Evolutionary conservation across 92 coral and sea anemone genomes (phyloP).

Genomic region (Desmophyllum pertusum): DNA sequence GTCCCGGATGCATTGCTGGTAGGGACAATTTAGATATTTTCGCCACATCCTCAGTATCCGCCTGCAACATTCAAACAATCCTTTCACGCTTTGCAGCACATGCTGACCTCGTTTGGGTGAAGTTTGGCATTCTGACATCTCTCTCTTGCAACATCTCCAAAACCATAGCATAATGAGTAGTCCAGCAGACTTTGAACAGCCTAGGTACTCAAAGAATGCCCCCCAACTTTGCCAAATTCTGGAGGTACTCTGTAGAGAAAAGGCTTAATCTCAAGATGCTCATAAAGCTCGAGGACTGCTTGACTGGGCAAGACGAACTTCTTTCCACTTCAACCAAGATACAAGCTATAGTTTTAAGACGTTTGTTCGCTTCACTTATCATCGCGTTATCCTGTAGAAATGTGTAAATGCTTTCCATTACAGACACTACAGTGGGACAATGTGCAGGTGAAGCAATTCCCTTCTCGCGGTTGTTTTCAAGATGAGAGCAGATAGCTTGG

Average conservation of each 20-base stretch:
- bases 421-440: not conserved
- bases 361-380: not conserved
- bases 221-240: conserved; percentile 33
- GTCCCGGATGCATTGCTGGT: conserved; percentile 17
- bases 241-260: conserved; percentile 58
- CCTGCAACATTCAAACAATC: conserved; percentile 40
- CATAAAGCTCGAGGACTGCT: conserved; percentile 41
- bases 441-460: not conserved
- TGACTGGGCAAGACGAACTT: conserved; percentile 49
- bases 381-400: not conserved
- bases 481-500: conserved; percentile 49
- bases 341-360: conserved; percentile 18
- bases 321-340: conserved; percentile 40
- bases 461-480: not conserved
- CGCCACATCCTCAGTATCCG: not conserved
- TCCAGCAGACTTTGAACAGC: conserved; percentile 33
- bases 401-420: conserved; percentile 14
- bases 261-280: conserved; percentile 43
- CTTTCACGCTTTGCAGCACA: conserved; percentile 48
- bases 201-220: conserved; percentile 42
- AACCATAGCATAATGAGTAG: conserved; percentile 56
- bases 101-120: conserved; percentile 33
- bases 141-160: conserved; percentile 14
- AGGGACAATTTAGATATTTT: conserved; percentile 5
- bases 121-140: conserved; percentile 16